Conservation (phyloP, 2,888 invertebrate genomes). For the Pegoplata infirma region DNA sequence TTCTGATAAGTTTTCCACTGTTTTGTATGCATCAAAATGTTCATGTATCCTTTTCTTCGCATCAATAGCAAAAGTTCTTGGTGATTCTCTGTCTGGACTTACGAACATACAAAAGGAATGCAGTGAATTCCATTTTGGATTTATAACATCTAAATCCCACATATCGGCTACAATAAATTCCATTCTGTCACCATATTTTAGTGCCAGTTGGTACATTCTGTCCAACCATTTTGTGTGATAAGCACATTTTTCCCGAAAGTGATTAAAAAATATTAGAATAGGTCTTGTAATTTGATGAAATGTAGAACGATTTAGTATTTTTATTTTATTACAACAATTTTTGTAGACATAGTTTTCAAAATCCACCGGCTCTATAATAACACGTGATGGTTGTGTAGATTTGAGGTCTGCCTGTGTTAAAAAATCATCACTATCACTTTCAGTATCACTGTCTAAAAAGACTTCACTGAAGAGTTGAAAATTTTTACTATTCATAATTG, state of each 20-base stretch:
- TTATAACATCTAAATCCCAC: slow-evolving; percentile 45
- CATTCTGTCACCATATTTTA: slow-evolving; percentile 44
- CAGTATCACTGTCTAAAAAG: too few relatives aligned
- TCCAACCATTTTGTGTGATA: slow-evolving; percentile 43
- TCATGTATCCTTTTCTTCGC: slow-evolving; percentile 30
- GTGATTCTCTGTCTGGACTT: slow-evolving; percentile 22
- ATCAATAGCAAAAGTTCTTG: slow-evolving; percentile 34
- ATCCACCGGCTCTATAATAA: slow-evolving; percentile 10
- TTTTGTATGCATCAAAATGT: slow-evolving; percentile 1
- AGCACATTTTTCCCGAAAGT: slow-evolving; percentile 54
- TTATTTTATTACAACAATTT: slow-evolving; percentile 13
- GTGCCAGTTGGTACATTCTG: slow-evolving; percentile 18
- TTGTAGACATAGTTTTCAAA: slow-evolving; percentile 35
- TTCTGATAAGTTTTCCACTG: slow-evolving; percentile 26
- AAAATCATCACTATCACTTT: too few relatives aligned
- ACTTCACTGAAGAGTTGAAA: too few relatives aligned
- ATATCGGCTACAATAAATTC: slow-evolving; percentile 54
- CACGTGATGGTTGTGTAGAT: neutral
- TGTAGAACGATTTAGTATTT: slow-evolving; percentile 28
- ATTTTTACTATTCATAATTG: too few relatives aligned
- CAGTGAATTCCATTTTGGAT: slow-evolving; percentile 25
- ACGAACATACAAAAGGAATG: slow-evolving; percentile 20
- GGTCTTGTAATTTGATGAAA: slow-evolving; percentile 28
- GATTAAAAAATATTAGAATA: slow-evolving; percentile 38
- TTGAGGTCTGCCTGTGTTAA: too few relatives aligned